Base-by-base conservation (phyloP, 2,888 invertebrate species). In the Napeogenes inachia region DNA sequence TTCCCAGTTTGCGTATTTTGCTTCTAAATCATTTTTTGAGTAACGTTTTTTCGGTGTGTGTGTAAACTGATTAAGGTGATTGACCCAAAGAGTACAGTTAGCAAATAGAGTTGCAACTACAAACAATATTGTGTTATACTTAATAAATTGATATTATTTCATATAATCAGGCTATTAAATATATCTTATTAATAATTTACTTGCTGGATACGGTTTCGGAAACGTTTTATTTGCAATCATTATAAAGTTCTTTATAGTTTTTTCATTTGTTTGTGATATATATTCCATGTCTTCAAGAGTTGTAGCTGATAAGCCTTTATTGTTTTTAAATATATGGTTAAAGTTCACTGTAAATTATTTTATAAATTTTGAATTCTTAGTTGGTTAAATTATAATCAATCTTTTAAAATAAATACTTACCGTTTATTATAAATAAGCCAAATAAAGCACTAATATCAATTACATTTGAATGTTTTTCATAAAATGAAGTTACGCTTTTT, bases 401-500 rank as follows among this genome's bases (percentile, higher is more conserved):
- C 4, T 38, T 38, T 53, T n/a, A 53, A 13, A 53, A 13, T n/a
- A 30, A 32, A 10, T 10, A 38, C 42, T 56, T 13, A 56, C 56
- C 56, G 13, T 56, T 56, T 8, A 56, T 56, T 56, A 42, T 13
- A 42, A 56, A 56, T 56, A 56, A 56, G 12, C 21, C 30, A 42
- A 56, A 38, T 32, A 13, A 13, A 38, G 6, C 42, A n/a, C 42
- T 12, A 6, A 56, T 42, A n/a, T 42, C 38, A 4, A 56, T 56
- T 10, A 42, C 12, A 32, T 38, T 42, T 42, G 8, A n/a, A 12
- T 56, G 4, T 4, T 2, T 13, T 13, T 55, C 4, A 13, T 35
- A 55, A 35, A 35, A 35, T 30, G 10, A n/a, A 13, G 35, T 55
- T 13, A 55, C 55, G 35, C 38, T 13, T 3, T 38, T 35, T 35